Conservation (phyloP, 2,888 invertebrate species). For the Epicampocera succincta region DNA sequence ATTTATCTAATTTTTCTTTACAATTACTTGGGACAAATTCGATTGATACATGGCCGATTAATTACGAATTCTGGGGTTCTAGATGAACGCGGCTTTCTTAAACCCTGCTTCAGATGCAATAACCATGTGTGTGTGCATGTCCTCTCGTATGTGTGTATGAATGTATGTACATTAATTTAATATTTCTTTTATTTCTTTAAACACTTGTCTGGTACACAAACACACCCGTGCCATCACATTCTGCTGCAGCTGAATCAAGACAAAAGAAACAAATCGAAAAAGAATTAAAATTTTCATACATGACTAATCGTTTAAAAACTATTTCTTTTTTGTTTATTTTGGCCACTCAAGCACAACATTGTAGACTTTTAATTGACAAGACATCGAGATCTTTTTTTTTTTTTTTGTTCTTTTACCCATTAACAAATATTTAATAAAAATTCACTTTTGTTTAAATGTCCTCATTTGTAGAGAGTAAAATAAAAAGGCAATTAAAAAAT, state of each 20-base stretch:
- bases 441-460: slow-evolving; percentile 48
- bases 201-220: too few species aligned
- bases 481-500: slow-evolving; percentile 33
- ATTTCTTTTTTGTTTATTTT: slow-evolving; percentile 9
- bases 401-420: slow-evolving; percentile 12
- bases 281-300: slow-evolving; percentile 11
- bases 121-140: too few species aligned
- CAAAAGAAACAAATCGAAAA: slow-evolving; percentile 7
- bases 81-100: too few species aligned
- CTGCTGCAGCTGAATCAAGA: neutral
- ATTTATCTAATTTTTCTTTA: too few species aligned
- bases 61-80: too few species aligned
- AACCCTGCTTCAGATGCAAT: too few species aligned
- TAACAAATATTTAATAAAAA: slow-evolving; percentile 19
- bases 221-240: neutral
- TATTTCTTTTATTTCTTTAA: too few species aligned
- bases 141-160: too few species aligned
- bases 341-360: slow-evolving; percentile 15
- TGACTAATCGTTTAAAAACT: slow-evolving; percentile 39
- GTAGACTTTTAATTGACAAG: neutral
- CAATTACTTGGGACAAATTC: too few species aligned
- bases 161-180: too few species aligned
- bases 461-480: slow-evolving; percentile 22
- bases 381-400: too few species aligned
- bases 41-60: too few species aligned